A percentile compares a stretch with the other conserved stretches of the same genome.
These are phyloP conservation scores for Pristionchus arcanus DNA, from an alignment of 2,888 invertebrate species.

Conservation along the genomic window DNA sequence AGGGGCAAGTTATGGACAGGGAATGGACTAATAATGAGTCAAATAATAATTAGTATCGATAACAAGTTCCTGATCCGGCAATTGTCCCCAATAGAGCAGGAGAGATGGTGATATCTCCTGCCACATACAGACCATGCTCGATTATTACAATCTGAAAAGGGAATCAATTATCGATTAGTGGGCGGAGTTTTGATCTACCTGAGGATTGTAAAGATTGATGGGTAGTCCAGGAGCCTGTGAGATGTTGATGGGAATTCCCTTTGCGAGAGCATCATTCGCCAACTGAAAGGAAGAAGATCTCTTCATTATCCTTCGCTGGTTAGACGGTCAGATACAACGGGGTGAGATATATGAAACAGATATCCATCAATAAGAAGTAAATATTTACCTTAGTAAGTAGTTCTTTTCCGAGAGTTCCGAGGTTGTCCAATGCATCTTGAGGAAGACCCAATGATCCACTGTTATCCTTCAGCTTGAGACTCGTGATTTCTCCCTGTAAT, in stretches of 20 bases:
- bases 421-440: constrained; percentile 76
- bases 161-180: constrained; percentile 5
- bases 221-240: constrained; percentile 72
- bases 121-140: constrained; percentile 76
- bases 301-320: neutral
- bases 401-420: constrained; percentile 78
- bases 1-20: neutral
- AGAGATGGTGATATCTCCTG: constrained; percentile 74
- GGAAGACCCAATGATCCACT: constrained; percentile 71
- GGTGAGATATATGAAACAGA: too few relatives aligned
- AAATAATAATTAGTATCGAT: constrained; percentile 49
- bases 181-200: constrained; percentile 57
- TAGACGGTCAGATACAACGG: neutral
- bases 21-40: neutral
- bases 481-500: constrained; percentile 48
- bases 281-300: constrained; percentile 61
- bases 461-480: constrained; percentile 58
- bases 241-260: constrained; percentile 72
- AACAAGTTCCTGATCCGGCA: constrained; percentile 14
- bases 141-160: constrained; percentile 61
- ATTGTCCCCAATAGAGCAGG: constrained; percentile 67
- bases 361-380: too few relatives aligned
- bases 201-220: constrained; percentile 72
- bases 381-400: constrained; percentile 55
- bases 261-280: constrained; percentile 74